These are phyloP conservation scores for Nowickia ferox DNA, from an alignment of 2,888 invertebrate genomes.

Conservation along the genomic window DNA sequence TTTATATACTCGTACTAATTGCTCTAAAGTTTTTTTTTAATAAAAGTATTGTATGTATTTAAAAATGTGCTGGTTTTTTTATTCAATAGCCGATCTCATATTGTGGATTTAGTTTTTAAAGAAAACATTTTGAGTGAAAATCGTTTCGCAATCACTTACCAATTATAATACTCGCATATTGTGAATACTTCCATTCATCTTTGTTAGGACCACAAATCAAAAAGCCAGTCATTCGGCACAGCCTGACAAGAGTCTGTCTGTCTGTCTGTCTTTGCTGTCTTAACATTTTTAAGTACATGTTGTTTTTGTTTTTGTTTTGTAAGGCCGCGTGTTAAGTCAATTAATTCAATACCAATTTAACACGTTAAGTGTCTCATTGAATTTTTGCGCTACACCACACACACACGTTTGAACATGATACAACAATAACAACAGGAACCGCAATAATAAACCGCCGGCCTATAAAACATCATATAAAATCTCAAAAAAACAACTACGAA, in stretches of 20 bases:
- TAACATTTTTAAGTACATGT: conserved; percentile 37
- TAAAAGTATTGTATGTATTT: too few species aligned
- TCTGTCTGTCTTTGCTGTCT: neutral
- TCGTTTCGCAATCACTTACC: conserved; percentile 16
- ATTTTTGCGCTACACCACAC: conserved; percentile 72
- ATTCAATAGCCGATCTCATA: too few species aligned
- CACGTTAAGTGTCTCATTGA: conserved; percentile 74
- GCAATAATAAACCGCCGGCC: conserved; percentile 46
- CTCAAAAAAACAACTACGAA: conserved; percentile 4
- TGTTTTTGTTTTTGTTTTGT: conserved; percentile 40
- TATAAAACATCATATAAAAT: conserved; percentile 40
- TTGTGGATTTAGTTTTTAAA: neutral
- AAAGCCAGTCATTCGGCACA: conserved; percentile 13
- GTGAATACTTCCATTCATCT: neutral
- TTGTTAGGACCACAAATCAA: conserved; percentile 45
- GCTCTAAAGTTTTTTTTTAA: neutral
- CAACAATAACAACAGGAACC: conserved; percentile 51
- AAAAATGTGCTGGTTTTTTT: too few species aligned
- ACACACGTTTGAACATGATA: conserved; percentile 46
- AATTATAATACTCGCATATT: conserved; percentile 37
- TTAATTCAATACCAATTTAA: conserved; percentile 75
- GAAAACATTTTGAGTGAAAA: neutral
- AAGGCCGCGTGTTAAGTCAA: conserved; percentile 74
- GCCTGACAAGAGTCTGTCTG: conserved; percentile 15
- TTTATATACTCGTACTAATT: conserved; percentile 2